Conservation (phyloP, 1,140 invertebrate species). For the Pogonus chalceus region DNA sequence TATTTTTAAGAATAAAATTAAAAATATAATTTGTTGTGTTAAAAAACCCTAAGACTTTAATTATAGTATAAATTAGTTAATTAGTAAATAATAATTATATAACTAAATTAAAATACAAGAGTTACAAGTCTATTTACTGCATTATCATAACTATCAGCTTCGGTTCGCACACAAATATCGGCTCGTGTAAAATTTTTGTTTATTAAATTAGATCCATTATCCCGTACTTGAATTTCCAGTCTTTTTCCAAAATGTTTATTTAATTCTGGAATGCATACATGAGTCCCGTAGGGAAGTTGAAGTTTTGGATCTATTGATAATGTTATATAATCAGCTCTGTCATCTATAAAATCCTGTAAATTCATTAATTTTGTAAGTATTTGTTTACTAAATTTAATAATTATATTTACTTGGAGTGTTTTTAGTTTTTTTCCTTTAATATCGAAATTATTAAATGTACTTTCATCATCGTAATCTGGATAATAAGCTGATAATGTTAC, state of each 20-base stretch:
- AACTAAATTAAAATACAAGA: slow-evolving; percentile 26
- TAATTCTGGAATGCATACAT: slow-evolving; percentile 39
- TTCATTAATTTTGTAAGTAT: slow-evolving; percentile 6
- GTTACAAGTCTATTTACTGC: slow-evolving; percentile 37
- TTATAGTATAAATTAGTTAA: too few relatives aligned
- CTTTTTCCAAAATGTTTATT: slow-evolving; percentile 38
- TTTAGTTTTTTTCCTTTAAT: slow-evolving; percentile 34
- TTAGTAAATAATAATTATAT: too few relatives aligned
- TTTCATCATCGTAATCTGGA: slow-evolving; percentile 35
- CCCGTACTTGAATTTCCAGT: slow-evolving; percentile 35
- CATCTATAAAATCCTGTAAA: slow-evolving; percentile 41
- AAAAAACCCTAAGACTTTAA: too few relatives aligned
- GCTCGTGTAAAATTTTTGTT: slow-evolving; percentile 34
- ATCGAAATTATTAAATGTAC: slow-evolving; percentile 33
- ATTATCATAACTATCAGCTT: slow-evolving; percentile 41
- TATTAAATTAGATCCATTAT: slow-evolving; percentile 32
- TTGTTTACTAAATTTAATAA: background rate
- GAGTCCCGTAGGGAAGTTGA: slow-evolving; percentile 36
- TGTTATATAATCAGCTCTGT: slow-evolving; percentile 37
- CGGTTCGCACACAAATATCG: slow-evolving; percentile 41
- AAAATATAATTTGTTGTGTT: too few relatives aligned
- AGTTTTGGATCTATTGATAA: slow-evolving; percentile 38
- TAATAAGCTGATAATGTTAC: slow-evolving; percentile 40
- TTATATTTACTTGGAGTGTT: slow-evolving; percentile 36
- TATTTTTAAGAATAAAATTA: too few relatives aligned